Conservation (phyloP, 2,113 vertebrate genomes). For the Pteronura brasiliensis region DNA sequence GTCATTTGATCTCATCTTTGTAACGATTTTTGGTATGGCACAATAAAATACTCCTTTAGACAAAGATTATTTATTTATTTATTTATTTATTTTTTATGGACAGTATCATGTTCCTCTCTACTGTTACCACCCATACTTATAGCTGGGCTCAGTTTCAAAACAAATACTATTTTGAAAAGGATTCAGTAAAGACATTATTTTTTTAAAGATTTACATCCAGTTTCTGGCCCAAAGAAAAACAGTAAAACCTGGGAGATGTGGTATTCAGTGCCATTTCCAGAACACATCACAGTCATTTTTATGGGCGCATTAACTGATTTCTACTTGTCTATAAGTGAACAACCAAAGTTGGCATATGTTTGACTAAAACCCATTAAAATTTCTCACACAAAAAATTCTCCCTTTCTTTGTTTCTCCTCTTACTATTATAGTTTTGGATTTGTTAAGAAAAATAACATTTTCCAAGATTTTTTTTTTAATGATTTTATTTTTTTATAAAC, state of each 20-base stretch:
- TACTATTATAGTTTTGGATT: neutral
- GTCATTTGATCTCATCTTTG: neutral
- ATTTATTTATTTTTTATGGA: neutral
- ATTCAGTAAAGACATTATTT: neutral
- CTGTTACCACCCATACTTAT: neutral
- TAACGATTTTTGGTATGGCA: neutral
- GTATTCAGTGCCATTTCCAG: neutral
- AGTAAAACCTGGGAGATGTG: neutral
- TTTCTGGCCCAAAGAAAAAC: neutral
- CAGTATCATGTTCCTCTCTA: neutral
- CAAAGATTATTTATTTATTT: neutral
- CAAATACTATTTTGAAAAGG: neutral
- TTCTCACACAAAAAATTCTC: neutral
- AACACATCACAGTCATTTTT: neutral
- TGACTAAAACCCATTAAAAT: neutral
- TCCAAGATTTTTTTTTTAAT: too few relatives aligned
- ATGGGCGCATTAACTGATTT: neutral
- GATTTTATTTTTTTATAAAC: too few relatives aligned
- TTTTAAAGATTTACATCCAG: neutral
- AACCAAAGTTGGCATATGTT: conserved; percentile 1
- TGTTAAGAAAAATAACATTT: neutral
- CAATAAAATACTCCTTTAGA: neutral
- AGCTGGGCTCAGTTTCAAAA: neutral
- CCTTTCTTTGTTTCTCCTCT: neutral
- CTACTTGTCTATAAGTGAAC: neutral